These are phyloP conservation scores for Tapirus terrestris DNA, from an alignment of 2,113 vertebrate genomes.

Conservation along the genomic window DNA sequence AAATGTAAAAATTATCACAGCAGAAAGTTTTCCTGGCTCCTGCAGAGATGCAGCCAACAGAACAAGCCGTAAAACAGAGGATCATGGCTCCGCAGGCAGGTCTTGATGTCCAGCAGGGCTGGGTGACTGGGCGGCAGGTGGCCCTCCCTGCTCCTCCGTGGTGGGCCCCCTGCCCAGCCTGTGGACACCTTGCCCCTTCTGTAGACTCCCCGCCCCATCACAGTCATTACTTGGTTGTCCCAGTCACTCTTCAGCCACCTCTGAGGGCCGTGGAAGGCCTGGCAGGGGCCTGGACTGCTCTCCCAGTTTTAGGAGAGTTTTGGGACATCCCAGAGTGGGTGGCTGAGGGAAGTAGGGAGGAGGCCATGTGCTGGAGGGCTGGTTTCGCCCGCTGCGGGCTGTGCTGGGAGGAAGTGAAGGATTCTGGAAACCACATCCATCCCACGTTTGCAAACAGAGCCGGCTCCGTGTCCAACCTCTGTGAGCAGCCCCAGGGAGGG, in stretches of 20 bases:
- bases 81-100: neutral
- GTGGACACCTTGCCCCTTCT: neutral
- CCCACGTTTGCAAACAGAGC: neutral
- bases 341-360: neutral
- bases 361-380: neutral
- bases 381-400: neutral
- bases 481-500: fast-evolving
- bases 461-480: neutral
- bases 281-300: too few species aligned
- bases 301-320: neutral
- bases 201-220: neutral
- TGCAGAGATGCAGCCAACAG: neutral
- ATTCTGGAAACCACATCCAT: too few species aligned
- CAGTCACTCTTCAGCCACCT: neutral
- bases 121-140: neutral
- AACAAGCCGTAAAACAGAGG: neutral
- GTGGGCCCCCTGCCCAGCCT: fast-evolving
- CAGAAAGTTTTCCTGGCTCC: neutral
- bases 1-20: neutral
- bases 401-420: neutral
- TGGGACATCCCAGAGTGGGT: neutral
- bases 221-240: too few species aligned
- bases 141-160: neutral
- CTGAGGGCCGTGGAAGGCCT: too few species aligned
- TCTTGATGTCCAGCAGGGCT: too few species aligned